Evolutionary conservation across 2,113 vertebrate species (phyloP).

Genomic region (Labeo catla): DNA sequence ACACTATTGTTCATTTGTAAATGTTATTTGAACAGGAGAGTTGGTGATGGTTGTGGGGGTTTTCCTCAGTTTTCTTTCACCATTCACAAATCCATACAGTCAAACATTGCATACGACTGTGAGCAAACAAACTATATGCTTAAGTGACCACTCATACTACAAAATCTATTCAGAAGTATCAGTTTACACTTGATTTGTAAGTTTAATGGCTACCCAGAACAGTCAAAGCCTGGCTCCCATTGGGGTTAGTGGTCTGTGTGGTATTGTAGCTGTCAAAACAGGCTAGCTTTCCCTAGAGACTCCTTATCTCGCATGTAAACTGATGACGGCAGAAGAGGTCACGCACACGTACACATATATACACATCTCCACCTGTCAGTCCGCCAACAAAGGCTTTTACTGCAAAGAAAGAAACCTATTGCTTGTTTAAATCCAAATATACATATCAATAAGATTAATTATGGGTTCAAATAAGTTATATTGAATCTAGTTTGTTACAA

Average conservation of each 20-base stretch:
- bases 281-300: conserved; percentile 16
- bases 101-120: not conserved
- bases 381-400: not conserved
- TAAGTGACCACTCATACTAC: not conserved
- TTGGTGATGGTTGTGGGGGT: not conserved
- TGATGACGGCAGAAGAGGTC: conserved; percentile 28
- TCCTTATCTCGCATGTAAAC: conserved; percentile 39
- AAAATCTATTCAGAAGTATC: not conserved
- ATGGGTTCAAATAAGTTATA: not conserved
- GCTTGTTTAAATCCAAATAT: not conserved
- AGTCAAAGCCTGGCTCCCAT: not conserved
- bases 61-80: not conserved
- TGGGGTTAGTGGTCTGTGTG: not conserved
- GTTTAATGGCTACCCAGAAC: conserved; percentile 4
- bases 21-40: conserved; percentile 39
- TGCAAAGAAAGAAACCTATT: not conserved
- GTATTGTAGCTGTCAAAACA: conserved; percentile 23
- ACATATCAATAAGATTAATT: not conserved
- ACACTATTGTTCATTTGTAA: not conserved
- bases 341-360: conserved; percentile 24
- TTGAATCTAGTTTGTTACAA: not conserved
- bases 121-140: not conserved
- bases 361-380: conserved; percentile 32
- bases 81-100: conserved; percentile 19
- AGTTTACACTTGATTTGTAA: conserved; percentile 31